These are phyloP conservation scores for Holacanthus passer DNA, from an alignment of 2,113 vertebrate species.

Conservation along the genomic window DNA sequence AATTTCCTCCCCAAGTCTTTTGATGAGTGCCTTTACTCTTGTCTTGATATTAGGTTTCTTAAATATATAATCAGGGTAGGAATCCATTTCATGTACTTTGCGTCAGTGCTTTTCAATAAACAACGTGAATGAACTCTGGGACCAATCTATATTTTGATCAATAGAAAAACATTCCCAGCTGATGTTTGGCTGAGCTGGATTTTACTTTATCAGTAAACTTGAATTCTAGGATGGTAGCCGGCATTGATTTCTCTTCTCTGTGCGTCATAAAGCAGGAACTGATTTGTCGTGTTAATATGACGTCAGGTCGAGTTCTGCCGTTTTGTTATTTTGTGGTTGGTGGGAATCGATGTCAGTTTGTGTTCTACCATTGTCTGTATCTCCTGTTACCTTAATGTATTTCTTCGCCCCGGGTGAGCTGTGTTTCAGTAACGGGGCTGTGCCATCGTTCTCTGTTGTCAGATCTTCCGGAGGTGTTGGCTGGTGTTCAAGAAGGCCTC, in stretches of 20 bases:
- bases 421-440: conserved; percentile 32
- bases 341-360: neutral
- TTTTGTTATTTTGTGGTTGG: conserved; percentile 1
- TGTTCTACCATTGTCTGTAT: conserved; percentile 20
- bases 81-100: conserved; percentile 8
- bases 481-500: conserved; percentile 99
- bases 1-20: conserved; percentile 8
- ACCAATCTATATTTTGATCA: conserved; percentile 15
- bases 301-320: neutral
- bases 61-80: conserved; percentile 1
- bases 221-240: neutral
- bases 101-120: conserved; percentile 26
- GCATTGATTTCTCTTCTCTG: conserved; percentile 4
- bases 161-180: conserved; percentile 2
- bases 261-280: neutral
- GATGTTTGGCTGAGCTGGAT: neutral
- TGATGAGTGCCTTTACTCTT: neutral
- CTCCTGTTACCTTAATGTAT: conserved; percentile 17
- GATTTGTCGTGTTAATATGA: conserved; percentile 15
- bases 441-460: conserved; percentile 75
- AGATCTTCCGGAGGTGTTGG: conserved; percentile 99
- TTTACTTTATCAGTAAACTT: neutral
- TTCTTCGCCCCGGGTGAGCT: neutral
- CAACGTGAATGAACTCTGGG: conserved; percentile 23
- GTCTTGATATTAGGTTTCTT: conserved; percentile 16